These are phyloP conservation scores for Pantherophis vulpinus DNA, from an alignment of 2,797 vertebrate genomes.

Conservation along the genomic window DNA sequence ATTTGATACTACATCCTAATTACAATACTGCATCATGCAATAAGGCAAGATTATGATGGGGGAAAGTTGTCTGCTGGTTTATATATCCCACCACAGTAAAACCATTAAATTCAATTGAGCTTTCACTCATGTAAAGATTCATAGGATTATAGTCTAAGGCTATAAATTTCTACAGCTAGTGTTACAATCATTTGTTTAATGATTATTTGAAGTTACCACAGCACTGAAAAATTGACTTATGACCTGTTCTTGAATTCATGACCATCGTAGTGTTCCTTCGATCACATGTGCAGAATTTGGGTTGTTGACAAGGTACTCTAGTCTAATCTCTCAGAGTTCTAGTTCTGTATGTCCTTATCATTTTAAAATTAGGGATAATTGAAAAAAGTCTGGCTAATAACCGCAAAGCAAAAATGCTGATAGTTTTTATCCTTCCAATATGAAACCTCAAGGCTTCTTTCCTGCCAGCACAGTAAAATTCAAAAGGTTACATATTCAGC, in stretches of 20 bases:
- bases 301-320: background rate
- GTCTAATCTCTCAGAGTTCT: background rate
- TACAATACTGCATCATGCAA: background rate
- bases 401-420: background rate
- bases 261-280: background rate
- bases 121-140: background rate
- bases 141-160: background rate
- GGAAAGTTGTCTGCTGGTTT: background rate
- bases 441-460: background rate
- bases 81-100: background rate
- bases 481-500: background rate
- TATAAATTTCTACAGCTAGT: background rate
- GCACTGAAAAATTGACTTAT: background rate
- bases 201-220: background rate
- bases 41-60: background rate
- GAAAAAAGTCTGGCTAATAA: background rate
- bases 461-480: background rate
- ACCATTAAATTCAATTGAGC: background rate
- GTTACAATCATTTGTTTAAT: background rate
- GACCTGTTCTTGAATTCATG: background rate
- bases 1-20: background rate
- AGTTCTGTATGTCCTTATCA: background rate
- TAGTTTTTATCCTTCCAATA: background rate
- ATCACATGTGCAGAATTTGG: background rate
- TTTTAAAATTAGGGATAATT: background rate